Base-by-base conservation (phyloP, 1,140 invertebrate species). In the Octopus sinensis region DNA sequence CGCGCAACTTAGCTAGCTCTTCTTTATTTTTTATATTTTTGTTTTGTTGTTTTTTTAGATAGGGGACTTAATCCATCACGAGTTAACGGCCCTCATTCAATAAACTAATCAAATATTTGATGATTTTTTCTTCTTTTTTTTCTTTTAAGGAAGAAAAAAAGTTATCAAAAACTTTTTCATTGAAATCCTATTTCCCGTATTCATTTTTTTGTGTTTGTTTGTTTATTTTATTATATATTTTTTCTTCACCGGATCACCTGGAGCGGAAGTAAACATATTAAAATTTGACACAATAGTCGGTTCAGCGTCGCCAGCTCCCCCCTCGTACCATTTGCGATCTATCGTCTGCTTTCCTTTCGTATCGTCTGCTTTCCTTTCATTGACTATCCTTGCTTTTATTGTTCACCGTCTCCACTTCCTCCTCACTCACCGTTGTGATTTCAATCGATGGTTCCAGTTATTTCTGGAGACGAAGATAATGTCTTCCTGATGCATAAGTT, bases 21-120 rank as follows among this genome's bases (percentile, higher is more conserved):
- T n/a, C 68, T 73, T 23, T 43, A 43, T 43, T 43, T 43, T 43
- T 43, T 43, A 43, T 43, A 43, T 43, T 43, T 43, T 43, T 43
- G 30, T 43, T 43, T 43, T 43, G 30, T 43, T 43, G 23, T 23
- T 43, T 43, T 43, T 43, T 43, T 17, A 73, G 13, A 73, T 73
- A 73, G 68, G 68, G 68, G 68, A 73, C 13, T 17, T 17, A 73
- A 73, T 73, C 68, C 13, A 73, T 73, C 13, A 17, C 68, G 68
- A 73, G 68, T 73, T 23, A 73, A 13, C 68, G 13, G 13, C 68
- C 68, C 68, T 17, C 68, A 73, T 73, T 73, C 30, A 73, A 73
- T 73, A 73, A 73, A 73, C 68, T 12, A 73, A 73, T 73, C 68
- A 73, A 73, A 73, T 73, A 73, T 73, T 73, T 73, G 68, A 73